A percentile compares a stretch with the other conserved stretches of the same genome.
These are phyloP conservation scores for Chloroclystis v-ata DNA, from an alignment of 2,888 invertebrate species.

Conservation along the genomic window DNA sequence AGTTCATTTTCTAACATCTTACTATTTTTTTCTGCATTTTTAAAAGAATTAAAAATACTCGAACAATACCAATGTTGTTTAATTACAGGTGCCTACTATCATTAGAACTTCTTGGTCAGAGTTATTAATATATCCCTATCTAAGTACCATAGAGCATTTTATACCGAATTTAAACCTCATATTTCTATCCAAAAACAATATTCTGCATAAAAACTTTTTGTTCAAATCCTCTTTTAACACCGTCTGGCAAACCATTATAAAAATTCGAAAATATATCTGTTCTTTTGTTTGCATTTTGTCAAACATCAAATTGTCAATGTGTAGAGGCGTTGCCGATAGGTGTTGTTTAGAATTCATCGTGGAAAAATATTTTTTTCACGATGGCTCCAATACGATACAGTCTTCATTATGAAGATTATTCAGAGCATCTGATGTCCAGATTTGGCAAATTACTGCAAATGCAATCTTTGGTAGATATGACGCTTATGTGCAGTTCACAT, in stretches of 20 bases:
- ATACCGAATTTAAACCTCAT: too few species aligned
- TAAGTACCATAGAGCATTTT: too few species aligned
- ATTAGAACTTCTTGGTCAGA: too few species aligned
- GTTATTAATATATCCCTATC: too few species aligned
- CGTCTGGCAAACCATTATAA: background rate
- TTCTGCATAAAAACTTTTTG: too few species aligned
- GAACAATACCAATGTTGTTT: constrained; percentile 34
- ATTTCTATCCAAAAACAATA: background rate
- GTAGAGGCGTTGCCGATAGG: constrained; percentile 7
- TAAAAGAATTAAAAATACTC: constrained; percentile 67
- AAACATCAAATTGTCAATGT: constrained; percentile 22
- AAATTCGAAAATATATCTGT: constrained; percentile 9
- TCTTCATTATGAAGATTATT: constrained; percentile 84
- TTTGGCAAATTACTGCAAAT: constrained; percentile 84
- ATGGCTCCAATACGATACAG: constrained; percentile 79
- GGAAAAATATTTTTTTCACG: constrained; percentile 23
- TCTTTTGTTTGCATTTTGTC: constrained; percentile 13
- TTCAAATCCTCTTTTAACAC: background rate
- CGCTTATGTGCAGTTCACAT: constrained; percentile 85
- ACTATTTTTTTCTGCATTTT: constrained; percentile 71
- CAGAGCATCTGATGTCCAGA: constrained; percentile 81
- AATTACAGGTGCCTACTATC: too few species aligned
- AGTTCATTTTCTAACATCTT: constrained; percentile 71
- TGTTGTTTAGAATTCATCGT: constrained; percentile 21
- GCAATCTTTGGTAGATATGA: constrained; percentile 85